Conservation (phyloP, 2,888 invertebrate species). For the Thalpophila matura region DNA sequence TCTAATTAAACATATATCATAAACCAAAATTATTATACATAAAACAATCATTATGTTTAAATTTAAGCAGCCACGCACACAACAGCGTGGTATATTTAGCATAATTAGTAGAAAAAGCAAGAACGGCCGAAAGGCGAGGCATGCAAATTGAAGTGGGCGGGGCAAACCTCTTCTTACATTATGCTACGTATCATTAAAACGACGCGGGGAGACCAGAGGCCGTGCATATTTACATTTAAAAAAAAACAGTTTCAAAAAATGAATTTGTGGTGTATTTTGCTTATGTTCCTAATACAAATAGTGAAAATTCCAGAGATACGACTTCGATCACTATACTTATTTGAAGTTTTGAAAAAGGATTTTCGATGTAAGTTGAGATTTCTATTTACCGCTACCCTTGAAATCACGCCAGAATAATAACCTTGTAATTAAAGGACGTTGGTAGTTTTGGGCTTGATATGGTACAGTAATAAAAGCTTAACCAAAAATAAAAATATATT, state of each 20-base stretch:
- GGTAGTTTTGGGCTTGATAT: too few relatives aligned
- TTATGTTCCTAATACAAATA: neutral
- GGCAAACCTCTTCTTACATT: constrained; percentile 31
- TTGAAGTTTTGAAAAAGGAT: neutral
- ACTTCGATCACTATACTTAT: too few relatives aligned
- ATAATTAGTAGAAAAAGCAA: constrained; percentile 56
- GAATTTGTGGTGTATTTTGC: constrained; percentile 21
- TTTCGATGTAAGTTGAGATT: too few relatives aligned
- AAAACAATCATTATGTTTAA: constrained; percentile 21
- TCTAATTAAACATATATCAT: neutral
- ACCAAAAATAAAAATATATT: too few relatives aligned
- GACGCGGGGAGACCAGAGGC: constrained; percentile 17
- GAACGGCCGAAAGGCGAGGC: constrained; percentile 43
- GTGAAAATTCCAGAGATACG: neutral
- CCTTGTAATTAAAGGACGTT: too few relatives aligned
- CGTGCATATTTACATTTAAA: constrained; percentile 41
- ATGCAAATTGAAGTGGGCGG: constrained; percentile 56
- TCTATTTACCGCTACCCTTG: too few relatives aligned
- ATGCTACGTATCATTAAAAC: constrained; percentile 42
- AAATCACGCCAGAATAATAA: too few relatives aligned
- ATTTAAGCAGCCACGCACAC: constrained; percentile 22
- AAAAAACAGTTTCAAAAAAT: constrained; percentile 36
- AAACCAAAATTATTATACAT: neutral
- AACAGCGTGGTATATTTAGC: constrained; percentile 30
- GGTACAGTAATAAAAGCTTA: too few relatives aligned